Conservation (phyloP, 1,140 invertebrate genomes). For the Marisa cornuarietis region DNA sequence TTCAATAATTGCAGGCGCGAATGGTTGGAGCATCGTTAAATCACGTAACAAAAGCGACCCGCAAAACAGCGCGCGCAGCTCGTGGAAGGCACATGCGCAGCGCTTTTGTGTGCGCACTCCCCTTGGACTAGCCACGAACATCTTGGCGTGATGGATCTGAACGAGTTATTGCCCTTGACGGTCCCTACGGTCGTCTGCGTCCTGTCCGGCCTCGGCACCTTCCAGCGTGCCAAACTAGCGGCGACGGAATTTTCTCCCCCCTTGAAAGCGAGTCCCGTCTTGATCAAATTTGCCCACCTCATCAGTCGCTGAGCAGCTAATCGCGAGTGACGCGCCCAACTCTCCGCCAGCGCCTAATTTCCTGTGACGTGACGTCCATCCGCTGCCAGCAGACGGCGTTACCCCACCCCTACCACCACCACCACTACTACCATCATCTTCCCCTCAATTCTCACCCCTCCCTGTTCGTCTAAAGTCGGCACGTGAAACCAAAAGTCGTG, state of each 20-base stretch:
- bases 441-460: no score
- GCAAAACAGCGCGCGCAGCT: no score
- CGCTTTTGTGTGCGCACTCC: no score
- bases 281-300: slow-evolving; percentile 2
- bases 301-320: slow-evolving; percentile 3
- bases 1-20: no score
- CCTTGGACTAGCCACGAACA: not conserved
- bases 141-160: slow-evolving; percentile 3
- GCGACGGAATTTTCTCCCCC: not conserved
- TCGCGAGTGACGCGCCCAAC: not conserved
- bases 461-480: no score
- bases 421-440: no score
- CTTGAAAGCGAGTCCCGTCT: not conserved
- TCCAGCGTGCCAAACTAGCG: not conserved
- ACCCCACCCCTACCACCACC: no score
- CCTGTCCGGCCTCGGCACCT: not conserved
- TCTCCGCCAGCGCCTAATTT: not conserved
- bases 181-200: not conserved
- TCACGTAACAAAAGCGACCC: no score
- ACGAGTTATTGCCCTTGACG: slow-evolving; percentile 6
- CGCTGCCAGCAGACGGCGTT: no score
- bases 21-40: no score
- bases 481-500: no score
- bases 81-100: no score
- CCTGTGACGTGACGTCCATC: not conserved